These are phyloP conservation scores for Rotaria sp. DNA, from an alignment of 2,888 invertebrate species.

Conservation along the genomic window DNA sequence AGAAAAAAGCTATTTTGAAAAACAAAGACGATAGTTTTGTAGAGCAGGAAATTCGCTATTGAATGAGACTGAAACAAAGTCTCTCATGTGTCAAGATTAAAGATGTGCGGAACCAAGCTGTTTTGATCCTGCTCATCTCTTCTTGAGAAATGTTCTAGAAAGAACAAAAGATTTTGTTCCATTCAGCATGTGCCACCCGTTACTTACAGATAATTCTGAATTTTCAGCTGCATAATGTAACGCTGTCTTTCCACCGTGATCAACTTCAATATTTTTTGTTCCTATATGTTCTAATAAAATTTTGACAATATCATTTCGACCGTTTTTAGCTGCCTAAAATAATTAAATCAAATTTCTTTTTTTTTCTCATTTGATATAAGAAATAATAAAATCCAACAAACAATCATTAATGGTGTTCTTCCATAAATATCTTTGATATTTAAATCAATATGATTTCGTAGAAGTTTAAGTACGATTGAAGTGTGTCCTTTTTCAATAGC, in stretches of 20 bases:
- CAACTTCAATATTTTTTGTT: not conserved
- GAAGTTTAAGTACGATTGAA: not conserved
- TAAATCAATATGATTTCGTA: not conserved
- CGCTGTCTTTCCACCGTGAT: not conserved
- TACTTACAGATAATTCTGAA: not conserved
- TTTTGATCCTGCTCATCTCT: no score
- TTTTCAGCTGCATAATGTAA: not conserved
- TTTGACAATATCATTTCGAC: not conserved
- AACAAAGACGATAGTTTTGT: no score
- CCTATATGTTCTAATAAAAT: not conserved
- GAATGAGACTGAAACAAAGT: no score
- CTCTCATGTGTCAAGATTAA: no score
- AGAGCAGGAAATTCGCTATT: no score
- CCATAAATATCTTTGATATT: not conserved
- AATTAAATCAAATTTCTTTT: not conserved
- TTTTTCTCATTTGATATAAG: not conserved
- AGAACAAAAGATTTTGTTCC: no score
- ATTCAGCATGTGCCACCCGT: no score
- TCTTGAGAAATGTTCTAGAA: no score
- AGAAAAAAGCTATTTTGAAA: no score
- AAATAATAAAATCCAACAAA: not conserved
- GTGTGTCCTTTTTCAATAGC: not conserved
- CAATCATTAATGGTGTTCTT: not conserved
- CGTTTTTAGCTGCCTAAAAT: not conserved
- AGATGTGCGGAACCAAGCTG: no score